Evolutionary conservation across 2,888 invertebrate genomes (phyloP), one percentile per base, ranked within the genome.

Genomic region (Julus scanicus): DNA sequence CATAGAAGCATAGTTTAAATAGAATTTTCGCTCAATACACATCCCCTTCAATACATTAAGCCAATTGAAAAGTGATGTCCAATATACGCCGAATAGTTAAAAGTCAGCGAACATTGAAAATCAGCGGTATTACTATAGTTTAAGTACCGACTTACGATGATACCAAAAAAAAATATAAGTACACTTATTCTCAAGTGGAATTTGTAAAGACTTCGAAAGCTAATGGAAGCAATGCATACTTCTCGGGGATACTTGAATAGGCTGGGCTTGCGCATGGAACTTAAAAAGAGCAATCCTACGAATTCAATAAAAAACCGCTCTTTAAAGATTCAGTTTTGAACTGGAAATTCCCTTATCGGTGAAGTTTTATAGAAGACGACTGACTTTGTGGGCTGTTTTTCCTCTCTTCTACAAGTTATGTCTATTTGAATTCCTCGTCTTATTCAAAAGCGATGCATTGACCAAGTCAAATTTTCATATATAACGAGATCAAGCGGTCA

Each of bases 401-500:
- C 5, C 11, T 15, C 15, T 5, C 15, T 53, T 15, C 13, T 53
- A 17, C 63, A 6, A 20, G n/a, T 63, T 20, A 5, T 20, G 63
- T 20, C 63, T 63, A 20, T 63, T 20, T 20, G 63, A 6, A 63
- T 63, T 63, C 63, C 63, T 5, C 20, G 63, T 20, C 1, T 63
- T 20, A 8, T 63, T 20, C 63, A 20, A 20, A 20, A 63, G 63
- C 20, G 63, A 63, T 63, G 63, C 63, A 20, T 63, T 63, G 63
- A 63, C 63, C 63, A 20, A 17, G 2, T 20, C n/a, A 20, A 63
- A 63, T 63, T 63, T 63, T 63, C 63, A 63, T 63, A 63, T 8
- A 63, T 63, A 63, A 63, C 63, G 63, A 63, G 63, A 63, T 63
- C 63, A 63, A 63, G 63, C 63, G 63, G 63, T 63, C 63, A 63